phyloP scores from a whole-genome alignment of 2,797 vertebrate species.

The Eulemur rubriventer region DNA sequence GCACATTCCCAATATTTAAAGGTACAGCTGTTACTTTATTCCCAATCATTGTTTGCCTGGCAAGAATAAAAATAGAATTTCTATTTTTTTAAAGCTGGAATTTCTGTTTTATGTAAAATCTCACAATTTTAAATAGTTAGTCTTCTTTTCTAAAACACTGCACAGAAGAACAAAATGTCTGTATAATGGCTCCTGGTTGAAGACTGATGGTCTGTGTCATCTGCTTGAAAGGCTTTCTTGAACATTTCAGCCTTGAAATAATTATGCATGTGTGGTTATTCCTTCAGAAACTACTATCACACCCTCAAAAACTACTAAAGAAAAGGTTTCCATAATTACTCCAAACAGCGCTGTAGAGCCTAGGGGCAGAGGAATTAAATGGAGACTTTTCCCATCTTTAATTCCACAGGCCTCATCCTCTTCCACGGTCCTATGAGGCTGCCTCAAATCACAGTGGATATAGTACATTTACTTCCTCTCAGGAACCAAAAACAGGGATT shows the following conservation, averaged over 20 bases:
- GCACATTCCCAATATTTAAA: not conserved
- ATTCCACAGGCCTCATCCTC: not conserved
- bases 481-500: not conserved
- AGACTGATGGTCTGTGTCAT: not conserved
- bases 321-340: not conserved
- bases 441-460: not conserved
- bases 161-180: not conserved
- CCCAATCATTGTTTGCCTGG: not conserved
- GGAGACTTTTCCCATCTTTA: not conserved
- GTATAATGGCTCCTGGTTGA: not conserved
- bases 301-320: not conserved
- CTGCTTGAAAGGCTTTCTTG: not conserved
- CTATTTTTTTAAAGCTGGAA: not conserved
- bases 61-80: not conserved
- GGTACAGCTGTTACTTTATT: not conserved
- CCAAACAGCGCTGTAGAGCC: accelerated
- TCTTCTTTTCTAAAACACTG: constrained; percentile 2
- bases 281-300: not conserved
- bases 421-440: not conserved
- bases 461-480: not conserved
- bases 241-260: not conserved
- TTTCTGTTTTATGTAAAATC: not conserved
- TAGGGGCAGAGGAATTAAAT: not conserved
- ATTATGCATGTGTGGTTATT: not conserved
- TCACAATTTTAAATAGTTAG: not conserved